Percentiles rank a stretch among this genome's conserved stretches.
These are phyloP conservation scores for Oligia fasciuncula DNA, from an alignment of 2,888 invertebrate genomes.

Conservation along the genomic window DNA sequence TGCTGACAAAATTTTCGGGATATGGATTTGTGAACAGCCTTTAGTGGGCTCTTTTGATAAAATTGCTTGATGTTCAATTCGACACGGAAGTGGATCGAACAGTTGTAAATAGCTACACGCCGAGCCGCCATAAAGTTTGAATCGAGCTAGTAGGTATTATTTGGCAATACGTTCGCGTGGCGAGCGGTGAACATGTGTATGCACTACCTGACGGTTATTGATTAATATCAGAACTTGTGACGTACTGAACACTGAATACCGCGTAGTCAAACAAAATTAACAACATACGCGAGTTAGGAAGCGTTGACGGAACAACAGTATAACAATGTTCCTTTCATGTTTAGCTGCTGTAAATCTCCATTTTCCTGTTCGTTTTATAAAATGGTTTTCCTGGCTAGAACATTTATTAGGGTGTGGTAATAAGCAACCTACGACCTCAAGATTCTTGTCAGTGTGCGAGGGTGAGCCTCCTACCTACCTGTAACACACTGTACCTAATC, in stretches of 20 bases:
- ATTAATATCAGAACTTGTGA: constrained; percentile 41
- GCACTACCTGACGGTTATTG: constrained; percentile 51
- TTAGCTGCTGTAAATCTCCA: constrained; percentile 8
- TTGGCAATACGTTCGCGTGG: background rate
- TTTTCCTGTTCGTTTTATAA: constrained; percentile 13
- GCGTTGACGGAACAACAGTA: constrained; percentile 3
- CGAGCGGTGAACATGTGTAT: constrained; percentile 24
- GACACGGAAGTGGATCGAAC: background rate
- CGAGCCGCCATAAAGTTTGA: background rate
- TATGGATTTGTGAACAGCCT: background rate
- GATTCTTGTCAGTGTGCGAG: background rate
- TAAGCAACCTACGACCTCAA: background rate
- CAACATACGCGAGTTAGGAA: constrained; percentile 33
- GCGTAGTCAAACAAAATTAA: constrained; percentile 51
- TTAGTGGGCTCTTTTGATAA: background rate
- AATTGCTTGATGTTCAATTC: background rate
- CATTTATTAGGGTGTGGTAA: constrained; percentile 1
- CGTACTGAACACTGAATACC: constrained; percentile 20
- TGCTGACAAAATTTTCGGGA: too few relatives aligned
- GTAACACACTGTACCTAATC: background rate
- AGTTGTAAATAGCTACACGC: background rate
- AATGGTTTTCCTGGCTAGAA: constrained; percentile 11
- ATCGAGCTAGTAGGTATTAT: constrained; percentile 6
- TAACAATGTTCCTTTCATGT: constrained; percentile 29
- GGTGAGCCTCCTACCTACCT: background rate